A percentile compares a stretch with the other conserved stretches of the same genome.
Evolutionary conservation across 2,113 vertebrate genomes (phyloP).

Genomic region (Limnothrissa miodon): DNA sequence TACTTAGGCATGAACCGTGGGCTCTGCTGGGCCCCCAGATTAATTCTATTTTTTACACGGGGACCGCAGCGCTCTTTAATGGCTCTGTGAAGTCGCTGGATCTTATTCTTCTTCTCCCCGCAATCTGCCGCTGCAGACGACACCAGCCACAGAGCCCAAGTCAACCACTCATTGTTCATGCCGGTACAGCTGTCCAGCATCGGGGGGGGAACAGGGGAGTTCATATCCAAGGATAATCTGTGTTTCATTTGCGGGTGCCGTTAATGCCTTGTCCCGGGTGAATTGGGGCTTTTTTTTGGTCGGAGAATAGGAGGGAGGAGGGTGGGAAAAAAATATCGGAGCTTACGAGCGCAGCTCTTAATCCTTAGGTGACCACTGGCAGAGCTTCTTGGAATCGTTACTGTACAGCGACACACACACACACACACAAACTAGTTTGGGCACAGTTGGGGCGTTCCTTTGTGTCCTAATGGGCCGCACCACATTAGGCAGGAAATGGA

Average conservation of each 20-base stretch:
- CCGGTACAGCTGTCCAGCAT: conserved; percentile 59
- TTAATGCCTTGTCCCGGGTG: conserved; percentile 70
- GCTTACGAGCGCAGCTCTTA: conserved; percentile 52
- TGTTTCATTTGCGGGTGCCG: conserved; percentile 59
- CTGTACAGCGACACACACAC: conserved; percentile 48
- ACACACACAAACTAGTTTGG: conserved; percentile 53
- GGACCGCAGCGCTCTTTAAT: conserved; percentile 31
- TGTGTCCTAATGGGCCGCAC: conserved; percentile 56
- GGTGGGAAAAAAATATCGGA: conserved; percentile 29
- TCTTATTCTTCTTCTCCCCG: conserved; percentile 48
- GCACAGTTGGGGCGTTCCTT: conserved; percentile 55
- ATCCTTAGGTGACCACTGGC: conserved; percentile 64
- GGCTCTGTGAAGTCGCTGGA: conserved; percentile 54
- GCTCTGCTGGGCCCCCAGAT: conserved; percentile 56
- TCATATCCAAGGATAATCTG: conserved; percentile 76
- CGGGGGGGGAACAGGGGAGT: conserved; percentile 61
- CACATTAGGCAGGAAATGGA: conserved; percentile 48
- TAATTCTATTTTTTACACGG: conserved; percentile 52
- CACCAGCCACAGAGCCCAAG: conserved; percentile 46
- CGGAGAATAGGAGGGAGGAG: conserved; percentile 57
- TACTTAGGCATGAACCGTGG: conserved; percentile 44
- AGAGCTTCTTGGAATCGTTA: conserved; percentile 59
- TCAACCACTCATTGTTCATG: conserved; percentile 60
- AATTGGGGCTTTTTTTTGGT: conserved; percentile 64
- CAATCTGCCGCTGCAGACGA: conserved; percentile 63